phyloP scores from a whole-genome alignment of 1,140 invertebrate genomes.

The Camponotus vicinus region DNA sequence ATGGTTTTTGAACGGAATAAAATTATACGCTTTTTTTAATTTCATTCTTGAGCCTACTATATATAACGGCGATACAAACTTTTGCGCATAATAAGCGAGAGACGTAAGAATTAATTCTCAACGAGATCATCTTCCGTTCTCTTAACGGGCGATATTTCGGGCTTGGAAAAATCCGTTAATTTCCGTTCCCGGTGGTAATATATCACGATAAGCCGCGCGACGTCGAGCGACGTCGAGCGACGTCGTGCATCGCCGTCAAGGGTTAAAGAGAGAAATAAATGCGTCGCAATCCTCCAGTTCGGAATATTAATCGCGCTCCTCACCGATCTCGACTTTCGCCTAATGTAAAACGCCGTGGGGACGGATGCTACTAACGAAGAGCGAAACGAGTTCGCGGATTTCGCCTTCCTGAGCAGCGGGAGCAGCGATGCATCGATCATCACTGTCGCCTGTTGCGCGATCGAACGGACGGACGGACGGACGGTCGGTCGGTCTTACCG shows the following conservation, averaged over 20 bases:
- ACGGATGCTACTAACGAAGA: slow-evolving; percentile 51
- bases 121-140: neutral
- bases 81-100: neutral
- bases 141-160: slow-evolving; percentile 32
- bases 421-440: slow-evolving; percentile 83
- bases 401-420: slow-evolving; percentile 75
- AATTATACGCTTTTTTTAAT: neutral
- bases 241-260: slow-evolving; percentile 30
- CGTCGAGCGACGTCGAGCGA: slow-evolving; percentile 38
- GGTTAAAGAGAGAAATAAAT: slow-evolving; percentile 58
- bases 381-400: slow-evolving; percentile 81
- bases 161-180: slow-evolving; percentile 47
- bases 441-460: slow-evolving; percentile 82
- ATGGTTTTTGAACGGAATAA: neutral
- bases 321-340: slow-evolving; percentile 57
- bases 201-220: slow-evolving; percentile 56
- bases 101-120: slow-evolving; percentile 23
- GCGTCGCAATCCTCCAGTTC: slow-evolving; percentile 45
- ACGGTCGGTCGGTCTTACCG: slow-evolving; percentile 72
- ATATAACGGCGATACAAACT: neutral
- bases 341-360: slow-evolving; percentile 62
- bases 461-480: slow-evolving; percentile 68
- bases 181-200: slow-evolving; percentile 45
- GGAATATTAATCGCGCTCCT: slow-evolving; percentile 61
- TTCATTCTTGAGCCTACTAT: neutral